Evolutionary conservation across 2,888 invertebrate genomes (phyloP).

Genomic region (Psococerastis gibbosa): DNA sequence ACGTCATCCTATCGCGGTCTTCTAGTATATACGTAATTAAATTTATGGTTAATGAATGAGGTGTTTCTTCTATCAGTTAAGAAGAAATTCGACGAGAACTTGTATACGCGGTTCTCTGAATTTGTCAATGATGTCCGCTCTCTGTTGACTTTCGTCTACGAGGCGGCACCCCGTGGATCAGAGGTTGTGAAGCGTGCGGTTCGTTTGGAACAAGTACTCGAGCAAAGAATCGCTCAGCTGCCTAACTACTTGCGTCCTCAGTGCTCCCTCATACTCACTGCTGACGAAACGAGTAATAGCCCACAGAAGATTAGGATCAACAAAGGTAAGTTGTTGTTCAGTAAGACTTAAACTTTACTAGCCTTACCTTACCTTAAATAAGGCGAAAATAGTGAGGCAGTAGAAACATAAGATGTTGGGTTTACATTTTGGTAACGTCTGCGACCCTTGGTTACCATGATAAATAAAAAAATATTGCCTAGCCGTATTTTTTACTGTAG

Average conservation of each 20-base stretch:
- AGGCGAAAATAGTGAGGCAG: no score
- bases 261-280: background rate
- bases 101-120: constrained; percentile 26
- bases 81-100: constrained; percentile 18
- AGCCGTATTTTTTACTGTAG: no score
- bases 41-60: no score
- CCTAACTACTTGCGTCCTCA: constrained; percentile 22
- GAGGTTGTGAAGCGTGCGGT: constrained; percentile 26
- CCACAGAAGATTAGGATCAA: constrained; percentile 3
- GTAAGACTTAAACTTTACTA: no score
- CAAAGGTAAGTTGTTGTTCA: constrained; percentile 3
- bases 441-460: no score
- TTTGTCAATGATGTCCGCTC: constrained; percentile 28
- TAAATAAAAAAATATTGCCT: no score
- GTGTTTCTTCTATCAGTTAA: no score
- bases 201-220: constrained; percentile 27
- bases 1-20: no score
- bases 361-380: no score
- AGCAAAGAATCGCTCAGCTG: constrained; percentile 27
- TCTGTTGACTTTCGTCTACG: constrained; percentile 31
- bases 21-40: no score
- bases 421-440: no score
- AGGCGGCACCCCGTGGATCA: constrained; percentile 29
- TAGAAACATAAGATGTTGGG: no score
- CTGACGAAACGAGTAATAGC: constrained; percentile 4